Percentiles rank a stretch among this genome's conserved stretches.
These are phyloP conservation scores for Phragmatobia fuliginosa DNA, from an alignment of 2,888 invertebrate genomes.

Conservation along the genomic window DNA sequence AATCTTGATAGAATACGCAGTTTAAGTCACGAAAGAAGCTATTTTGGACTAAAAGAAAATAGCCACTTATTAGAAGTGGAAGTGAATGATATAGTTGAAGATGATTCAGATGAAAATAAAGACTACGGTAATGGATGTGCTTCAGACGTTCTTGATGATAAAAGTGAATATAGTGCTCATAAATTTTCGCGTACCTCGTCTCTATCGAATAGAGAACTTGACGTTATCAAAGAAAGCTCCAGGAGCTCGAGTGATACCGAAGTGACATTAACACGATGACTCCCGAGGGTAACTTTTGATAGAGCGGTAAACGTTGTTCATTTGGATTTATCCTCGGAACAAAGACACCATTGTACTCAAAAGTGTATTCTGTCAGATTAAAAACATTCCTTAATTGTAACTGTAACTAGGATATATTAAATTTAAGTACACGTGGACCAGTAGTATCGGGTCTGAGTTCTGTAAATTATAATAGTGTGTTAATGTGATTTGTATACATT, in stretches of 20 bases:
- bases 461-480: constrained; percentile 52
- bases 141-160: constrained; percentile 76
- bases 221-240: constrained; percentile 84
- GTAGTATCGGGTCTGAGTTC: constrained; percentile 70
- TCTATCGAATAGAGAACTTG: constrained; percentile 82
- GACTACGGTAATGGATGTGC: constrained; percentile 67
- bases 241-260: constrained; percentile 85
- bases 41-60: constrained; percentile 73
- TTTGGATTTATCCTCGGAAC: constrained; percentile 70
- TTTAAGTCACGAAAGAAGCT: constrained; percentile 79
- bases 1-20: constrained; percentile 83
- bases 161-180: constrained; percentile 77
- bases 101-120: constrained; percentile 75
- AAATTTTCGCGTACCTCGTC: constrained; percentile 83
- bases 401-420: constrained; percentile 59
- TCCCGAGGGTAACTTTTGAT: constrained; percentile 82
- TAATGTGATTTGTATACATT: constrained; percentile 36
- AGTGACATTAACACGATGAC: constrained; percentile 85
- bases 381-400: constrained; percentile 61
- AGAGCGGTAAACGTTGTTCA: constrained; percentile 78
- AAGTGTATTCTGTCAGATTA: constrained; percentile 58
- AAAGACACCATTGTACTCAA: constrained; percentile 62
- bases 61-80: constrained; percentile 81
- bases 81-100: constrained; percentile 74
- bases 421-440: constrained; percentile 72